These are phyloP conservation scores for Perca flavescens DNA, from an alignment of 2,113 vertebrate species.

Conservation along the genomic window DNA sequence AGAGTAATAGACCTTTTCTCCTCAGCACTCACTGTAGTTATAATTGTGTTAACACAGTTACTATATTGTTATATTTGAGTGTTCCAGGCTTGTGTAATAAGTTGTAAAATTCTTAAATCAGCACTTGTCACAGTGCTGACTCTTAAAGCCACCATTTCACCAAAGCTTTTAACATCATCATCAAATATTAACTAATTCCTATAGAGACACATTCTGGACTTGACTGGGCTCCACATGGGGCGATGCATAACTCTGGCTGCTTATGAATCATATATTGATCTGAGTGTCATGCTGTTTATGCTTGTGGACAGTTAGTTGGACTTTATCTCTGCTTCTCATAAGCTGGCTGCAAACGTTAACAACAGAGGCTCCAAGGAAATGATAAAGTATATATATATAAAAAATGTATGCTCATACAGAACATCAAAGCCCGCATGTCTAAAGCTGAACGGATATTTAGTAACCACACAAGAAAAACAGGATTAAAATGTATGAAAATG, in stretches of 20 bases:
- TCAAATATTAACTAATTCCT: constrained; percentile 73
- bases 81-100: constrained; percentile 30
- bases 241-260: constrained; percentile 24
- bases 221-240: constrained; percentile 35
- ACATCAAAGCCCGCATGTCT: constrained; percentile 30
- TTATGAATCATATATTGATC: constrained; percentile 61
- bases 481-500: constrained; percentile 20
- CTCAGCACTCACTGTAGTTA: not conserved
- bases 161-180: constrained; percentile 67
- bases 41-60: constrained; percentile 4
- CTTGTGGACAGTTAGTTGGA: constrained; percentile 12
- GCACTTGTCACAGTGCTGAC: constrained; percentile 62
- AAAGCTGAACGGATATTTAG: constrained; percentile 28
- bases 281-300: constrained; percentile 1
- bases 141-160: constrained; percentile 45
- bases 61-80: not conserved
- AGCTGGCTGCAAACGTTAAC: not conserved
- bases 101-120: constrained; percentile 62
- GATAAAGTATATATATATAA: not conserved
- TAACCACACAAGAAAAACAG: constrained; percentile 1
- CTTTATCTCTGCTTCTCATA: constrained; percentile 5
- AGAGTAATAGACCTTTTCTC: not conserved
- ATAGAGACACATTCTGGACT: constrained; percentile 26
- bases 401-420: not conserved
- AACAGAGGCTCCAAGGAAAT: constrained; percentile 13